Evolutionary conservation across 2,888 invertebrate genomes (phyloP), one percentile per base, ranked within the genome.

Genomic region (Fragum sueziense): DNA sequence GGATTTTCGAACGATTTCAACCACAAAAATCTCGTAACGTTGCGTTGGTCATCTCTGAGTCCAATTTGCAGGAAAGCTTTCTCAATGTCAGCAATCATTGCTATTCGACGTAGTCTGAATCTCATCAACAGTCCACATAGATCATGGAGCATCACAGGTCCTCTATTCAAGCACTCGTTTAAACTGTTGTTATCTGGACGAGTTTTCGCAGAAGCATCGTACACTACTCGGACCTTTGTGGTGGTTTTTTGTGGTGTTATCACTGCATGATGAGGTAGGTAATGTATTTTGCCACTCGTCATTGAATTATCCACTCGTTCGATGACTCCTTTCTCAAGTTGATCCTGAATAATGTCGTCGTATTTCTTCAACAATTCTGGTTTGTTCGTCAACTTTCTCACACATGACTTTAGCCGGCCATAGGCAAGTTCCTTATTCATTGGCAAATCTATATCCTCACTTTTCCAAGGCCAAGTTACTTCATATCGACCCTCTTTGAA

Each of bases 1-100:
- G 74, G 27, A 22, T 70, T 65, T 34, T 61, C 27, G 1, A 20
- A 34, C 25, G 67, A 59, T n/a, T 71, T 72, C 4, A 79, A 20
- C 79, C 79, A 75, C 25, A 79, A 25, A 31, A 75, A 75, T 54
- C 70, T 52, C 22, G 78, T 74, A 11, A 78, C 62, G 51, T 78
- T 70, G 7, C 78, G 52, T 25, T 74, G 57, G 14, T 34, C 22
- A 25, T 75, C 67, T 29, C 74, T 78, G 33, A n/a, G n/a, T n/a
- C n/a, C n/a, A n/a, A n/a, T n/a, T n/a, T n/a, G n/a, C n/a, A n/a
- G n/a, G n/a, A n/a, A n/a, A n/a, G n/a, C n/a, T n/a, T n/a, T n/a
- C n/a, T n/a, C n/a, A n/a, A n/a, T n/a, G n/a, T n/a, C n/a, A 14
- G 68, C 59, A 4, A 69, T 22, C 11, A 78, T n/a, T 17, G 73